phyloP scores from a whole-genome alignment of 64 coral and sea anemone species.

The Actinia equina region DNA sequence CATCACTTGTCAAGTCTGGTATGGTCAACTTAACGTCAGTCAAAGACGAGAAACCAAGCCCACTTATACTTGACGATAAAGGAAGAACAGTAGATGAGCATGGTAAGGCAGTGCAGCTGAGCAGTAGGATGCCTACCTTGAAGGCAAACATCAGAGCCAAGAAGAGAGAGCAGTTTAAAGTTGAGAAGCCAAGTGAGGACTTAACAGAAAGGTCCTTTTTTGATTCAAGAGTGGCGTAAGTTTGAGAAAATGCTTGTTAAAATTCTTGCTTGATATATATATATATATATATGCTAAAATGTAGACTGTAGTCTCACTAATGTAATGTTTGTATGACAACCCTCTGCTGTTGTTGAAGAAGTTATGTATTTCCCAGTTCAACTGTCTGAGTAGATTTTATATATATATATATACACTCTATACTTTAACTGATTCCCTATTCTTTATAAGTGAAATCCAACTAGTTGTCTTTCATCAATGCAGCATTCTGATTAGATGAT shows the following conservation, averaged over 20 bases:
- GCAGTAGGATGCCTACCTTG: conserved; percentile 93
- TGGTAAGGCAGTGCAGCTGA: conserved; percentile 84
- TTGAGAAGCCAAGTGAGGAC: conserved; percentile 94
- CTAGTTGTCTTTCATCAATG: too few relatives aligned
- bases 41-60: conserved; percentile 70
- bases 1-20: conserved; percentile 87
- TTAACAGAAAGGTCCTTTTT: conserved; percentile 85
- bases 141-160: conserved; percentile 98
- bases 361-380: too few relatives aligned
- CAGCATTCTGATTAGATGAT: too few relatives aligned
- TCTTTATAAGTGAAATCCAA: too few relatives aligned
- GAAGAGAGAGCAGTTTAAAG: conserved; percentile 91
- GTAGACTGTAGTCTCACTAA: too few relatives aligned
- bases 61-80: conserved; percentile 86
- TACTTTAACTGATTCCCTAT: too few relatives aligned
- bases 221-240: conserved; percentile 87
- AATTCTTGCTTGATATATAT: too few relatives aligned
- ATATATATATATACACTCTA: too few relatives aligned
- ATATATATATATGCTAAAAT: too few relatives aligned
- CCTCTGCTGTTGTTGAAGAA: too few relatives aligned
- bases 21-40: conserved; percentile 61
- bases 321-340: too few relatives aligned
- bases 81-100: conserved; percentile 80
- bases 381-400: too few relatives aligned
- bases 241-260: not conserved